Percentiles rank a stretch among this genome's conserved stretches.
phyloP scores from a whole-genome alignment of 2,797 vertebrate genomes.

The Argyrosomus regius region DNA sequence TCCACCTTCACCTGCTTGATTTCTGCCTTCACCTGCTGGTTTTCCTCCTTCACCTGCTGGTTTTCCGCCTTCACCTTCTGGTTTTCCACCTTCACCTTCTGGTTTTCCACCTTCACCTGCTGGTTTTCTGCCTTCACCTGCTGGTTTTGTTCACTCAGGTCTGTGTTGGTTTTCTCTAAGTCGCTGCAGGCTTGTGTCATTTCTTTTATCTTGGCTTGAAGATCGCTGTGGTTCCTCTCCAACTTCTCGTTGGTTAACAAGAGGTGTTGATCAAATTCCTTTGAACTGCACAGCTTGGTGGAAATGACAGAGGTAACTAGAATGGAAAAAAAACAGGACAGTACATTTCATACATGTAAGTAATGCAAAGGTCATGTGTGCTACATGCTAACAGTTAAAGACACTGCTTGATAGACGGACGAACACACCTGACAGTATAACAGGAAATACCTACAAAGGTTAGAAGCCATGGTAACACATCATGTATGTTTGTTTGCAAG shows the following conservation, averaged over 20 bases:
- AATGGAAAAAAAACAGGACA: background rate
- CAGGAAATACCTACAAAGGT: no score
- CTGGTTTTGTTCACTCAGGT: background rate
- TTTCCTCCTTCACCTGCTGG: background rate
- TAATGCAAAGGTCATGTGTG: background rate
- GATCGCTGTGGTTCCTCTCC: background rate
- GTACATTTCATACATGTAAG: background rate
- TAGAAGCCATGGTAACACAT: background rate
- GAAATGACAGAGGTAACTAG: conserved; percentile 15
- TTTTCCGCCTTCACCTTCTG: background rate
- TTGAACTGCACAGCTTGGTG: background rate
- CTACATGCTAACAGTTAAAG: background rate
- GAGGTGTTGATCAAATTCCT: background rate
- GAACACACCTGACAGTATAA: no score
- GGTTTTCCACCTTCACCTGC: background rate
- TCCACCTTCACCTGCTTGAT: no score
- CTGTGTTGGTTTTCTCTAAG: background rate
- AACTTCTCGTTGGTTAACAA: background rate
- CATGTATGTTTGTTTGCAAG: no score
- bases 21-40: no score
- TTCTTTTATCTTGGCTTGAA: background rate
- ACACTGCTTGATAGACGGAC: background rate
- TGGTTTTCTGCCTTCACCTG: background rate
- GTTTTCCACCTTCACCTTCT: background rate
- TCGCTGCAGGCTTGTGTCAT: background rate